Base-by-base conservation (phyloP, 2,888 invertebrate species). In the Serripes groenlandicus region DNA sequence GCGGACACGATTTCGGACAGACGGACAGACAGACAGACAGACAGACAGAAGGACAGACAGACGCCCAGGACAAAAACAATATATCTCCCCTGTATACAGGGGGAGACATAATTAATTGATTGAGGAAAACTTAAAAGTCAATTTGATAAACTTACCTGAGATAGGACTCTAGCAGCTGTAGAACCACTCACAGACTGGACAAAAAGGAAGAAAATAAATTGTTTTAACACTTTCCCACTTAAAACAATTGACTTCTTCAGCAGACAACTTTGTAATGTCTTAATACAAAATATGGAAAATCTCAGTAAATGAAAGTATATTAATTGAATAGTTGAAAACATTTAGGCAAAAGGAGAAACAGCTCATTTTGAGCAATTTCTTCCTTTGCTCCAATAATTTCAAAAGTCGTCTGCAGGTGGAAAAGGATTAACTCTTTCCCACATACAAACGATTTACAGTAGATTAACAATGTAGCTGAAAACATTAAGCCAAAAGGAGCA, bases 61-160 rank as follows among this genome's bases (percentile, higher is more conserved):
- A n/a, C n/a, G n/a, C n/a, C n/a, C n/a, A n/a, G n/a, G n/a, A n/a
- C n/a, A n/a, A n/a, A n/a, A n/a, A n/a, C n/a, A n/a, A n/a, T n/a
- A n/a, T n/a, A n/a, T n/a, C n/a, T n/a, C n/a, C n/a, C n/a, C n/a
- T n/a, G n/a, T n/a, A n/a, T n/a, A n/a, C n/a, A n/a, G n/a, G n/a
- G n/a, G n/a, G n/a, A n/a, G n/a, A n/a, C n/a, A n/a, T n/a, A n/a
- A n/a, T n/a, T n/a, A n/a, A n/a, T n/a, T n/a, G n/a, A n/a, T n/a
- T n/a, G n/a, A n/a, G n/a, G n/a, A 32, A 23, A 42, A 42, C 42
- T 11, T 34, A 42, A 18, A 42, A 42, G 18, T 42, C 9, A 42
- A 42, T 42, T 42, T 42, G 23, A 56, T 62, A 30, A 32, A 62
- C 60, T 11, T 76, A 66, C 66, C 66, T 66, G 23, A 3, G 66